These are phyloP conservation scores for Cecropterus lyciades DNA, from an alignment of 1,140 invertebrate species.

Conservation along the genomic window DNA sequence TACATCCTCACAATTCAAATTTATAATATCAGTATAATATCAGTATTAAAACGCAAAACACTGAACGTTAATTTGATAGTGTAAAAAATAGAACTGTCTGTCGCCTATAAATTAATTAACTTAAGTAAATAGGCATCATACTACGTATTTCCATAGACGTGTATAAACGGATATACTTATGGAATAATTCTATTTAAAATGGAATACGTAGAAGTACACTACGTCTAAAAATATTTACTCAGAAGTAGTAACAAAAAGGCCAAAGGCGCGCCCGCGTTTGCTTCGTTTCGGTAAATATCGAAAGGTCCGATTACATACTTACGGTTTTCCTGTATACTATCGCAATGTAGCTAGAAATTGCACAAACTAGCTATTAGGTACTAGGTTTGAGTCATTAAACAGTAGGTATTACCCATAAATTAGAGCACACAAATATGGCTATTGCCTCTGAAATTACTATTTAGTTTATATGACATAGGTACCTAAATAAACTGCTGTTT, in stretches of 20 bases:
- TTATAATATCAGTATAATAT: too few relatives aligned
- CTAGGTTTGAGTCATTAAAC: too few relatives aligned
- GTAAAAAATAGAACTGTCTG: too few relatives aligned
- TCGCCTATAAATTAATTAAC: conserved; percentile 3
- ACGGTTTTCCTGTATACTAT: neutral
- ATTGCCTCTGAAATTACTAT: too few relatives aligned
- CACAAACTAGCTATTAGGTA: too few relatives aligned
- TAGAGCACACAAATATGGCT: neutral
- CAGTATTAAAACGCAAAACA: too few relatives aligned
- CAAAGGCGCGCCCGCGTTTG: conserved; percentile 18
- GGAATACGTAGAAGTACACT: conserved; percentile 27
- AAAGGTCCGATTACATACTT: conserved; percentile 2
- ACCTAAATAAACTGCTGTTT: too few relatives aligned
- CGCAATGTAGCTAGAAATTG: too few relatives aligned
- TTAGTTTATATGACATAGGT: too few relatives aligned
- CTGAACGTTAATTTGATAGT: too few relatives aligned
- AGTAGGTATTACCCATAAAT: neutral
- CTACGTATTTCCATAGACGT: neutral
- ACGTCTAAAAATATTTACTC: conserved; percentile 18
- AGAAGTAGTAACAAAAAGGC: conserved; percentile 19
- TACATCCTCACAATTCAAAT: too few relatives aligned
- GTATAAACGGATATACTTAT: neutral
- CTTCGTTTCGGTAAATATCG: conserved; percentile 25
- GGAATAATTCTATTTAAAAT: conserved; percentile 5
- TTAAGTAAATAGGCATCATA: neutral